These are phyloP conservation scores for Proales similis DNA, from an alignment of 1,140 invertebrate species.

Conservation along the genomic window DNA sequence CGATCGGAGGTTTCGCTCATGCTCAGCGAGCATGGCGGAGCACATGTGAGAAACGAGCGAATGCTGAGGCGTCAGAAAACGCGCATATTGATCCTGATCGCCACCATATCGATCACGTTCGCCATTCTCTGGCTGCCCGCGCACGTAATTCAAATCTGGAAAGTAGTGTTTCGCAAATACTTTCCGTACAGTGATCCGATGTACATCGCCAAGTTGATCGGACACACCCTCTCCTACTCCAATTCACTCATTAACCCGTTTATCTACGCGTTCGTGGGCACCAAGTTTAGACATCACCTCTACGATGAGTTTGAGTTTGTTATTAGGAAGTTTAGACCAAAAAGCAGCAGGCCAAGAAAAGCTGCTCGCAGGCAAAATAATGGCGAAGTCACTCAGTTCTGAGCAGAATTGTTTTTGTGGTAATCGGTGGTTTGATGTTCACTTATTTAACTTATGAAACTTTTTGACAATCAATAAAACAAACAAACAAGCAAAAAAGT, in stretches of 20 bases:
- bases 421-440: too few species aligned
- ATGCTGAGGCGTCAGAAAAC: too few species aligned
- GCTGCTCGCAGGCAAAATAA: too few species aligned
- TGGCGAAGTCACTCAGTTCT: too few species aligned
- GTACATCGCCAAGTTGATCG: conserved; percentile 34
- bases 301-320: conserved; percentile 21
- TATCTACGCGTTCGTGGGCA: conserved; percentile 38
- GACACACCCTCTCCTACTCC: conserved; percentile 37
- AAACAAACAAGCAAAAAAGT: too few species aligned
- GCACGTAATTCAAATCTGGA: conserved; percentile 38
- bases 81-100: conserved; percentile 30
- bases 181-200: conserved; percentile 38
- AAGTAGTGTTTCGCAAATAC: conserved; percentile 28
- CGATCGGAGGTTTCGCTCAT: too few species aligned
- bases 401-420: too few species aligned
- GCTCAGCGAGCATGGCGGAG: neutral
- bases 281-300: conserved; percentile 34
- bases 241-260: conserved; percentile 37
- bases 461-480: too few species aligned
- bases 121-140: conserved; percentile 38
- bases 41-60: neutral
- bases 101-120: conserved; percentile 24
- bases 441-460: too few species aligned
- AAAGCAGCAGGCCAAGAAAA: too few species aligned
- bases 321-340: too few species aligned